phyloP scores from a whole-genome alignment of 2,888 invertebrate species.

The Colostygia pectinataria region DNA sequence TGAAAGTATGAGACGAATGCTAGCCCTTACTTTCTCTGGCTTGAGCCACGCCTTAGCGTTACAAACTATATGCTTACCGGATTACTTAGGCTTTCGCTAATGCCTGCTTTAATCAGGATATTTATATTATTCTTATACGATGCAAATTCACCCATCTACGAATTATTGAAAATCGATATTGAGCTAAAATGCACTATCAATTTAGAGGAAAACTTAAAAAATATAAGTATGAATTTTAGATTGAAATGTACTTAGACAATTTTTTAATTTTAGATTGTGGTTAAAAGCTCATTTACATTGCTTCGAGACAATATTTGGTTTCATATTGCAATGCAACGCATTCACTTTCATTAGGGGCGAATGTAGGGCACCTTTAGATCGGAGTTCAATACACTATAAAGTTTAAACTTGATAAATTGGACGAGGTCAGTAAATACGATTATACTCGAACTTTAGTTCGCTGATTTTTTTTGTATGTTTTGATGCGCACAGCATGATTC shows the following conservation, averaged over 20 bases:
- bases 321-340: conserved; percentile 6
- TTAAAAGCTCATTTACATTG: too few relatives aligned
- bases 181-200: too few relatives aligned
- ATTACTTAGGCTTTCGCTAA: conserved; percentile 13
- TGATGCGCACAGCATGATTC: too few relatives aligned
- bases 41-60: conserved; percentile 46
- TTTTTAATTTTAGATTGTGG: too few relatives aligned
- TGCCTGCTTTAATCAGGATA: conserved; percentile 8
- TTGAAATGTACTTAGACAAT: too few relatives aligned
- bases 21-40: conserved; percentile 74
- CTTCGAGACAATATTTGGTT: too few relatives aligned
- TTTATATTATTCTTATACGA: neutral
- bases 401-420: conserved; percentile 27
- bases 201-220: too few relatives aligned
- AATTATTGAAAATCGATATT: conserved; percentile 1
- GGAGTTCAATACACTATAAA: conserved; percentile 29
- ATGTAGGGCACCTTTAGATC: conserved; percentile 33
- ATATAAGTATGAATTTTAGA: too few relatives aligned
- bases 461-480: neutral
- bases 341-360: conserved; percentile 33
- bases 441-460: conserved; percentile 4
- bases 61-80: conserved; percentile 17
- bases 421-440: conserved; percentile 30
- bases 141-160: conserved; percentile 1
- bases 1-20: conserved; percentile 59